These are phyloP conservation scores for Apteryx mantelli DNA, from an alignment of 2,113 vertebrate genomes.

Conservation along the genomic window DNA sequence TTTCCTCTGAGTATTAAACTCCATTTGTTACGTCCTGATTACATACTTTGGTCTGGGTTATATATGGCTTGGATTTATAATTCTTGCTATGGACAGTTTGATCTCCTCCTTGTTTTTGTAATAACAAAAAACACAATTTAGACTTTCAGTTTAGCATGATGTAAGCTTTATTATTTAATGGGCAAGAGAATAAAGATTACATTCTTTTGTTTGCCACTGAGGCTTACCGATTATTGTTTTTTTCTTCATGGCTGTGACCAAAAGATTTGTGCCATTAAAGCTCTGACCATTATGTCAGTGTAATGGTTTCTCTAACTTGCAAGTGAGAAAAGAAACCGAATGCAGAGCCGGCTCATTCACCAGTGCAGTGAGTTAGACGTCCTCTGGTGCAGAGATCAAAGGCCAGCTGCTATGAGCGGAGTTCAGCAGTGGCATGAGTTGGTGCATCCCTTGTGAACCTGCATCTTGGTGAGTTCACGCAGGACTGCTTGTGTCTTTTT, in stretches of 20 bases:
- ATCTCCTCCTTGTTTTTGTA: constrained; percentile 29
- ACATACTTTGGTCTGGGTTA: constrained; percentile 57
- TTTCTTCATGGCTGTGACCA: background rate
- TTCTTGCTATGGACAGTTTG: constrained; percentile 26
- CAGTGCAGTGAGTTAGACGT: background rate
- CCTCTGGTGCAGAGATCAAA: too few relatives aligned
- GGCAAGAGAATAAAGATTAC: background rate
- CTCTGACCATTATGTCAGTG: background rate
- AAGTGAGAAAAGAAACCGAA: background rate
- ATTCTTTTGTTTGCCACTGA: constrained; percentile 12
- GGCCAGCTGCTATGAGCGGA: too few relatives aligned
- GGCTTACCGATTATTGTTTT: background rate
- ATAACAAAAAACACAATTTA: background rate
- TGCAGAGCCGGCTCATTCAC: background rate
- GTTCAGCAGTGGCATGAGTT: background rate
- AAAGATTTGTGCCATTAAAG: constrained; percentile 4
- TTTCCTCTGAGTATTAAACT: constrained; percentile 55
- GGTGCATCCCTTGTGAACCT: background rate
- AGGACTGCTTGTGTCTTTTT: background rate
- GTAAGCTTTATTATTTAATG: constrained; percentile 25
- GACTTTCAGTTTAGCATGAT: constrained; percentile 40
- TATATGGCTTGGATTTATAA: constrained; percentile 24
- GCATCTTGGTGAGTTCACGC: background rate
- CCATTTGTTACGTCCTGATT: constrained; percentile 53
- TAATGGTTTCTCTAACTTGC: constrained; percentile 12